Evolutionary conservation across 2,797 vertebrate species (phyloP).

Genomic region (Borostomias antarcticus): DNA sequence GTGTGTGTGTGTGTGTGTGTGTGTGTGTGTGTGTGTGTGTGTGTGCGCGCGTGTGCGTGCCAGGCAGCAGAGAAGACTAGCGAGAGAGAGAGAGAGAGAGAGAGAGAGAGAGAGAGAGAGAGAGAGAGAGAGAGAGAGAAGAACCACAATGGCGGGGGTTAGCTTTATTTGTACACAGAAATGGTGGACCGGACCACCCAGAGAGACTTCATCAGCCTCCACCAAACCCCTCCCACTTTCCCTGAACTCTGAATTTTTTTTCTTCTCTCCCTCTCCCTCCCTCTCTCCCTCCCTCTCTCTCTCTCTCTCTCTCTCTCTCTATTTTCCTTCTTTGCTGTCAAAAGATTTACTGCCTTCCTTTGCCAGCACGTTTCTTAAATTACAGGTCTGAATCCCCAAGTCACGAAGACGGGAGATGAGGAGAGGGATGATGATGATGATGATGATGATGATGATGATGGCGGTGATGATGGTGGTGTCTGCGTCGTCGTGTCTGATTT

Average conservation of each 20-base stretch:
- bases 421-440: slow-evolving; percentile 61
- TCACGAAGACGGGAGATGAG: slow-evolving; percentile 64
- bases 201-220: slow-evolving; percentile 78
- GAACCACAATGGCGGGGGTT: slow-evolving; percentile 74
- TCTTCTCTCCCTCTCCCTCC: slow-evolving; percentile 15
- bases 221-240: slow-evolving; percentile 36
- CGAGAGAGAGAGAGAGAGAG: too few species aligned
- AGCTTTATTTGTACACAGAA: slow-evolving; percentile 86
- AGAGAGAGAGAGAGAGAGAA: slow-evolving; percentile 42
- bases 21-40: slow-evolving; percentile 12
- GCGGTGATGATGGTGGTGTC: slow-evolving; percentile 57
- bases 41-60: slow-evolving; percentile 26
- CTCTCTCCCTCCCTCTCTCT: slow-evolving; percentile 4
- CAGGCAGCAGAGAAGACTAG: slow-evolving; percentile 25
- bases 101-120: slow-evolving; percentile 46
- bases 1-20: slow-evolving; percentile 5
- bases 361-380: slow-evolving; percentile 76
- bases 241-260: slow-evolving; percentile 43
- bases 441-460: slow-evolving; percentile 63
- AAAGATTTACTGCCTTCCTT: slow-evolving; percentile 80
- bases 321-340: slow-evolving; percentile 60
- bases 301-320: slow-evolving; percentile 37
- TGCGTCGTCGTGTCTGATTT: slow-evolving; percentile 55
- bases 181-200: slow-evolving; percentile 80
- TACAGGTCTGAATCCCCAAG: slow-evolving; percentile 77